Conservation (phyloP, 2,113 vertebrate species). For the Platichthys stellatus region DNA sequence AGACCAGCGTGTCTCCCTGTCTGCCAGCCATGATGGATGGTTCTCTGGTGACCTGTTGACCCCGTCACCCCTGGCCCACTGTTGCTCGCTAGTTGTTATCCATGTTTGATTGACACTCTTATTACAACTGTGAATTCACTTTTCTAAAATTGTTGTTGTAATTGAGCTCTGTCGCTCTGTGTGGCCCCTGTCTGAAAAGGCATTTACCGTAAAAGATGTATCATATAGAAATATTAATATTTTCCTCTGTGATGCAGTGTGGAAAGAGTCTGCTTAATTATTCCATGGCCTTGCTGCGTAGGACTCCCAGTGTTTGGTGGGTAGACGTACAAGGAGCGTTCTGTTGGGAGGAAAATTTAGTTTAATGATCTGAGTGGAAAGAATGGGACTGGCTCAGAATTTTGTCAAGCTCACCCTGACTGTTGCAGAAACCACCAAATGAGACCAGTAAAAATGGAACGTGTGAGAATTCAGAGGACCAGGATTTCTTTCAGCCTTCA, state of each 20-base stretch:
- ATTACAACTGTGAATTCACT: slow-evolving; percentile 19
- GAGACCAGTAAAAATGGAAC: slow-evolving; percentile 67
- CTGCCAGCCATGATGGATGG: slow-evolving; percentile 71
- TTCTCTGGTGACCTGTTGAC: slow-evolving; percentile 63
- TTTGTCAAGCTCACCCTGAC: slow-evolving; percentile 69
- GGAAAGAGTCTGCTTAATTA: slow-evolving; percentile 66
- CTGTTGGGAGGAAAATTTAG: slow-evolving; percentile 65
- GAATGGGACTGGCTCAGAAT: slow-evolving; percentile 71
- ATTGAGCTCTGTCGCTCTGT: not conserved
- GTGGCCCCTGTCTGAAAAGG: not conserved
- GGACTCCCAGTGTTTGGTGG: slow-evolving; percentile 47
- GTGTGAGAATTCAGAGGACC: slow-evolving; percentile 63
- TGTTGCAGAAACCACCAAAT: slow-evolving; percentile 68
- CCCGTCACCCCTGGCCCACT: slow-evolving; percentile 43
- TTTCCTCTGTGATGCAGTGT: slow-evolving; percentile 53
- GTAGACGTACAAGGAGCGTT: slow-evolving; percentile 53
- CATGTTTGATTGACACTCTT: slow-evolving; percentile 57
- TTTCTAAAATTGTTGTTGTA: slow-evolving; percentile 9
- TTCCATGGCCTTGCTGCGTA: slow-evolving; percentile 46
- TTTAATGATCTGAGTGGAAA: slow-evolving; percentile 80
- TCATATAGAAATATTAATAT: slow-evolving; percentile 41
- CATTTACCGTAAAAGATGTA: slow-evolving; percentile 1
- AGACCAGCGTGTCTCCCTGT: slow-evolving; percentile 59
- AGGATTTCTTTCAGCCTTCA: slow-evolving; percentile 61
- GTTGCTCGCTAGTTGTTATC: slow-evolving; percentile 46